These are phyloP conservation scores for Turritopsis rubra DNA, from an alignment of 30 jellyfish, hydroid and myxozoan genomes.

Conservation along the genomic window DNA sequence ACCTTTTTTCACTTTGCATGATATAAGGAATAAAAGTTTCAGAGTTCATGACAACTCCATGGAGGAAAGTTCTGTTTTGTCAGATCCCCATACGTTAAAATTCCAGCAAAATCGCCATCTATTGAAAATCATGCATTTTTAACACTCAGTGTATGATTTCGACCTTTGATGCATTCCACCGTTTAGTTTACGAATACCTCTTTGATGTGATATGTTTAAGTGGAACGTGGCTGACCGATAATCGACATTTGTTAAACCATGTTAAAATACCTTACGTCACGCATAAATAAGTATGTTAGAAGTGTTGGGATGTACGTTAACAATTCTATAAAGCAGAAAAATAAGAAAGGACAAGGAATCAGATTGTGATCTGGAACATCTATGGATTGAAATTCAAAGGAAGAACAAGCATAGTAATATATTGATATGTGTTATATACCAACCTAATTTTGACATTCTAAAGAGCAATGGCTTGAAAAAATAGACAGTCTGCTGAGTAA, in stretches of 20 bases:
- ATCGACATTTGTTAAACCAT: background rate
- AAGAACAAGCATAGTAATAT: background rate
- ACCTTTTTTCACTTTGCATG: background rate
- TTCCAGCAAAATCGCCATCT: background rate
- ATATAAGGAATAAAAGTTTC: background rate
- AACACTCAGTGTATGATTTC: slow-evolving; percentile 17
- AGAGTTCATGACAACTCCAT: background rate
- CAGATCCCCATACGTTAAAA: background rate
- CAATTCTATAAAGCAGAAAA: background rate
- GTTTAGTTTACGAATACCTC: background rate
- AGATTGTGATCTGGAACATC: background rate
- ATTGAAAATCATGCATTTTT: background rate
- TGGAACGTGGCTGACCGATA: slow-evolving; percentile 14
- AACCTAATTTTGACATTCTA: background rate
- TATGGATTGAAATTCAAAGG: slow-evolving; percentile 17
- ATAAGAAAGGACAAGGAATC: background rate
- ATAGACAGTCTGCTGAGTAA: background rate
- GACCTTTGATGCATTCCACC: background rate
- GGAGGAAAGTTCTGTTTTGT: background rate
- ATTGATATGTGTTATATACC: background rate
- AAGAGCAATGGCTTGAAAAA: background rate
- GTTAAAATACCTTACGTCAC: background rate
- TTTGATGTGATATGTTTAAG: background rate
- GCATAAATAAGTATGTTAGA: background rate
- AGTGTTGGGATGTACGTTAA: slow-evolving; percentile 15